Conservation (phyloP, 2,113 vertebrate genomes). For the Setophaga kirtlandii region DNA sequence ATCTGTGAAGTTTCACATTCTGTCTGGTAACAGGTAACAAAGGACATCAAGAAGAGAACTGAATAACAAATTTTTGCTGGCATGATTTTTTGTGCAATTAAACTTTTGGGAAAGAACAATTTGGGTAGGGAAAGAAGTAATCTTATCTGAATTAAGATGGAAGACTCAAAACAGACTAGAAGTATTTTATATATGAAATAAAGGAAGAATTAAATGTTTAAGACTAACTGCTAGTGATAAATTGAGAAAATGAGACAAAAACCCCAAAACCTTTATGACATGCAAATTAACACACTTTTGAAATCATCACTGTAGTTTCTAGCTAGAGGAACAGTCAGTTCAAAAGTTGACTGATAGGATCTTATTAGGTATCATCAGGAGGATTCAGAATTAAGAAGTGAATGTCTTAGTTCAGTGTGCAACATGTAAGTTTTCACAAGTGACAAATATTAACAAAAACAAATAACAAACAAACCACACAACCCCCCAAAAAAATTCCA, state of each 20-base stretch:
- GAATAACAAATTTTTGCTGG: neutral
- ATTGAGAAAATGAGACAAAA: neutral
- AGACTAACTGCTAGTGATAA: neutral
- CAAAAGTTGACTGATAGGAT: neutral
- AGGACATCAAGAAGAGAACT: neutral
- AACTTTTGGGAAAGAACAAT: neutral
- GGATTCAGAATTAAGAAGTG: neutral
- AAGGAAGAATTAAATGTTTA: neutral
- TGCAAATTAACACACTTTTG: neutral
- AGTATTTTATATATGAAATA: neutral
- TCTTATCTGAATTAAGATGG: neutral
- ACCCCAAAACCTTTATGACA: neutral
- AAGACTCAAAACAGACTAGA: neutral
- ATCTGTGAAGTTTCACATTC: neutral
- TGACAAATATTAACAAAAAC: neutral
- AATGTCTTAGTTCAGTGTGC: neutral
- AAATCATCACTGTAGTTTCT: neutral
- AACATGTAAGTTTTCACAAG: neutral
- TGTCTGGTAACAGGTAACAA: neutral
- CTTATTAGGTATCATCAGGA: neutral
- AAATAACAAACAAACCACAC: no score
- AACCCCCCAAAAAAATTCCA: neutral
- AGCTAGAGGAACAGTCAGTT: neutral
- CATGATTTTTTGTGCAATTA: neutral
- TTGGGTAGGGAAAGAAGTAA: neutral